Conservation (phyloP, 2,888 invertebrate genomes). For the Pristionchus maxplancki region DNA sequence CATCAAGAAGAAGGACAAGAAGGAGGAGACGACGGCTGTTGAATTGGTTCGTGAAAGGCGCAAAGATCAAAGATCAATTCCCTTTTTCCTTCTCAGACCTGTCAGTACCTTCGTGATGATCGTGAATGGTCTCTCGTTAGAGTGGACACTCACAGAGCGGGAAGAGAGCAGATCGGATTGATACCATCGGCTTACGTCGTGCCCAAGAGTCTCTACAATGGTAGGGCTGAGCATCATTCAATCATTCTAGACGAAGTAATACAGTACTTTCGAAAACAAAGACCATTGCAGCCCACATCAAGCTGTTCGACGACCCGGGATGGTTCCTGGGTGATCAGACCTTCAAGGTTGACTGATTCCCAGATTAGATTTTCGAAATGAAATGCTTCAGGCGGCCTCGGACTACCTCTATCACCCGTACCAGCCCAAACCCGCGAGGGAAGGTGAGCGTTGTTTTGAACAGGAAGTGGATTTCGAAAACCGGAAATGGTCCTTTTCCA, state of each 20-base stretch:
- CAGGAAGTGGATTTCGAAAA: neutral
- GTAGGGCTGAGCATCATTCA: neutral
- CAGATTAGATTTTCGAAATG: neutral
- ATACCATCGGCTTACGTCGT: neutral
- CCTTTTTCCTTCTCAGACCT: neutral
- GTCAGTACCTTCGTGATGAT: constrained; percentile 3
- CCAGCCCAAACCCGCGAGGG: constrained; percentile 17
- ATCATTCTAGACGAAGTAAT: too few relatives aligned
- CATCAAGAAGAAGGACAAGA: neutral
- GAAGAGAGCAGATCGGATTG: constrained; percentile 17
- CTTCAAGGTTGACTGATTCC: neutral
- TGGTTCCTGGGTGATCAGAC: constrained; percentile 26
- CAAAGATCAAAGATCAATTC: neutral
- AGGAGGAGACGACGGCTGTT: neutral
- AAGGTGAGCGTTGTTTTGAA: constrained; percentile 8
- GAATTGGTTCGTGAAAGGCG: neutral
- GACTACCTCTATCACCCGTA: constrained; percentile 17
- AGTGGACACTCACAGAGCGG: constrained; percentile 3
- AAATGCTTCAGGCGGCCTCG: neutral
- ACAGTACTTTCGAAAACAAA: too few relatives aligned
- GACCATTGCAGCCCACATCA: constrained; percentile 14
- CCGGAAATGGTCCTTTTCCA: neutral
- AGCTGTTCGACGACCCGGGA: constrained; percentile 30
- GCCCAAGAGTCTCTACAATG: constrained; percentile 27
- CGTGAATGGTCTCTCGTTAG: constrained; percentile 5